Base-by-base conservation (phyloP, 2,113 vertebrate genomes). In the Blennius ocellaris region DNA sequence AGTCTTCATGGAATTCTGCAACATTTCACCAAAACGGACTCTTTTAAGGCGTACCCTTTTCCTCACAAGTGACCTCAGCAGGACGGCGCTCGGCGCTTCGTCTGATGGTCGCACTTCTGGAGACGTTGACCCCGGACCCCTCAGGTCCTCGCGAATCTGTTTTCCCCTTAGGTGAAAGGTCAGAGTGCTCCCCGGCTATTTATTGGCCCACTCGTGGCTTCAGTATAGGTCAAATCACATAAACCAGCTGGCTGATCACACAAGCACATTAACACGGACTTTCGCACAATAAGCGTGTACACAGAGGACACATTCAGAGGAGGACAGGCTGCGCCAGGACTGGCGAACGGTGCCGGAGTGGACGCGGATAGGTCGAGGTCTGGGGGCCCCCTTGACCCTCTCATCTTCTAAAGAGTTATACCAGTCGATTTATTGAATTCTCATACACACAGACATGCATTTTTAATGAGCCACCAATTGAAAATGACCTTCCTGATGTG, bases 161-260 rank as follows among this genome's bases (percentile, higher is more conserved):
- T 39, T 16, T 85, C 61, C 61, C 15, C 43, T 1, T 62, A 62
- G 88, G 87, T 89, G 50, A 89, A 80, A 85, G 88, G 86, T 90
- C 73, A 40, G 17, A 1, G 38, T 43, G 5, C 58, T 61, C 83
- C 62, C 75, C 49, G 72, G 76, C 82, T 69, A 73, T 88, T 88
- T 89, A 92, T 91, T 82, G 82, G 86, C 74, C 43, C 74, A 43
- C 72, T 80, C 69, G 67, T 66, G 63, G 80, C 43, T 79, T 81
- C 73, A 39, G 58, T 37, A 73, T 86, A 91, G 82, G 90, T 90
- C 81, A 73, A 61, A 69, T 67, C 76, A 58, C 75, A 81, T 80
- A 59, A 88, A 87, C 87, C 89, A 90, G 83, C 85, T 87, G 82
- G 74, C 60, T 51, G 69, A 78, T 67, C 73, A 50, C 76, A 55